phyloP scores from a whole-genome alignment of 2,888 invertebrate species.

The Tetranychus piercei region DNA sequence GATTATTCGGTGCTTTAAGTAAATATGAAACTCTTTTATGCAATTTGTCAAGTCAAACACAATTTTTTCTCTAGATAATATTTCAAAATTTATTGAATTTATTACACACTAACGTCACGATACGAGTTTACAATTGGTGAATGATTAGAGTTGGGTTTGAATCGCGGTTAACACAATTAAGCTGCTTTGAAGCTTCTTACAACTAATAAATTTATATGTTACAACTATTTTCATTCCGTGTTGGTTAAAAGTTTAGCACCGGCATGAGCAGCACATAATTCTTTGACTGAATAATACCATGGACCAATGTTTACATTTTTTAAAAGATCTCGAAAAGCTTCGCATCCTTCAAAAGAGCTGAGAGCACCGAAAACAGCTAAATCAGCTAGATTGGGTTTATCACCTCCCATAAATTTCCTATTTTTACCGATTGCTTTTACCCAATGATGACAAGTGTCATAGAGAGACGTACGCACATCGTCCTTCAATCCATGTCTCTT shows the following conservation, averaged over 20 bases:
- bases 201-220: too few relatives aligned
- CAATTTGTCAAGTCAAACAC: too few relatives aligned
- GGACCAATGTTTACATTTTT: conserved; percentile 50
- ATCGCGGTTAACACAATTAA: too few relatives aligned
- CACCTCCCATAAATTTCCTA: conserved; percentile 65
- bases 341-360: conserved; percentile 78
- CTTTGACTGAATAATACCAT: conserved; percentile 61
- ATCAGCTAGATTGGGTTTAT: conserved; percentile 71
- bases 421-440: conserved; percentile 44
- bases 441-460: conserved; percentile 71
- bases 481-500: conserved; percentile 64
- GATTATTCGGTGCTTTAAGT: too few relatives aligned
- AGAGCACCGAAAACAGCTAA: conserved; percentile 73
- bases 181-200: too few relatives aligned
- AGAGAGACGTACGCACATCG: conserved; percentile 71
- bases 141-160: too few relatives aligned
- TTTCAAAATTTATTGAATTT: too few relatives aligned
- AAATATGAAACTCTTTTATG: too few relatives aligned
- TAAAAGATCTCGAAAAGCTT: conserved; percentile 63
- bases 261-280: conserved; percentile 25
- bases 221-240: too few relatives aligned
- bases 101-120: too few relatives aligned
- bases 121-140: too few relatives aligned
- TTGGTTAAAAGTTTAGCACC: neutral
- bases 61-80: too few relatives aligned